Evolutionary conservation across 2,797 vertebrate genomes (phyloP).

Genomic region (Myioborus melanocephalus): DNA sequence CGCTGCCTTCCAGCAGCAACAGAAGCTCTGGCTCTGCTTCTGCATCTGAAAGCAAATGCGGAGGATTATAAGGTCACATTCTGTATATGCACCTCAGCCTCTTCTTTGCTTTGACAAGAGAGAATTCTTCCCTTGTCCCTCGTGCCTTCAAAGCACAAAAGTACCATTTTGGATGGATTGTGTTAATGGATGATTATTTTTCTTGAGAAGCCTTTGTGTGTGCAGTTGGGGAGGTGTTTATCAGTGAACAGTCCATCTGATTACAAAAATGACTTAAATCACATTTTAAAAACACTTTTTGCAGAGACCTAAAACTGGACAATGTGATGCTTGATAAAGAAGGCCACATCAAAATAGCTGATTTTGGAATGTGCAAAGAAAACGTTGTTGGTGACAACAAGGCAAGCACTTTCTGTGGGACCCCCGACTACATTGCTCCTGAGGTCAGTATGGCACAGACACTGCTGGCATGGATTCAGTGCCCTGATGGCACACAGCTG

Average conservation of each 20-base stretch:
- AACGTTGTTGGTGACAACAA: slow-evolving; percentile 82
- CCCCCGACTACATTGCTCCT: slow-evolving; percentile 96
- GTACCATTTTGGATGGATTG: not conserved
- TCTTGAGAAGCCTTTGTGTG: not conserved
- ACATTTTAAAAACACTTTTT: not conserved
- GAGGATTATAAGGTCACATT: not conserved
- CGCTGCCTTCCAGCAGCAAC: not conserved
- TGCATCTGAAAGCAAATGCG: not conserved
- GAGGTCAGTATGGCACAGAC: slow-evolving; percentile 74
- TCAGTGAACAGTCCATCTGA: not conserved
- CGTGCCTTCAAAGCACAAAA: not conserved
- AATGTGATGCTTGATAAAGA: slow-evolving; percentile 94
- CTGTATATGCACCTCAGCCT: not conserved
- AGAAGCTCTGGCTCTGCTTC: not conserved
- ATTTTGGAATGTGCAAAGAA: slow-evolving; percentile 99
- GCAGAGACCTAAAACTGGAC: slow-evolving; percentile 96
- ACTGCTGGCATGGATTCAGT: not conserved
- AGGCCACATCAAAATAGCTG: slow-evolving; percentile 96
- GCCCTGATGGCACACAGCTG: not conserved
- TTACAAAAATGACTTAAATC: not conserved
- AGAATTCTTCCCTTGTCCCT: not conserved
- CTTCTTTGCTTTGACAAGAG: not conserved
- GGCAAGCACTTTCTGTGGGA: slow-evolving; percentile 95
- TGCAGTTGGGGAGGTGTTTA: not conserved
- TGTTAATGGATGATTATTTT: not conserved